Conservation (phyloP, 2,888 invertebrate species). For the Caenorhabditis auriculariae region DNA sequence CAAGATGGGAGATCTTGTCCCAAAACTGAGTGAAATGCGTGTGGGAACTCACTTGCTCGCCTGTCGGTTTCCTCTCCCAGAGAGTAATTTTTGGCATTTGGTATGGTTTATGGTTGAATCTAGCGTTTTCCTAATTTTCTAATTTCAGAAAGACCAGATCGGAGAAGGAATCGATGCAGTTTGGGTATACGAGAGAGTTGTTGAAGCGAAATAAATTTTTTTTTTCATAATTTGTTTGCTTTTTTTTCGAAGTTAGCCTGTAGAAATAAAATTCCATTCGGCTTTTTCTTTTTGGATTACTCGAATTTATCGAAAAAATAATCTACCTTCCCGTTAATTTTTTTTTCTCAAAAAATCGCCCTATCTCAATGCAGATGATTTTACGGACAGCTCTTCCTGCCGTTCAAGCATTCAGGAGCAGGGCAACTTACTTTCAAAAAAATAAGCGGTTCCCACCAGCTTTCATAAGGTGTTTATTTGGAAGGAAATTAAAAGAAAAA, state of each 20-base stretch:
- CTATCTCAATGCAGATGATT: too few species aligned
- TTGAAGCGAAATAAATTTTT: background rate
- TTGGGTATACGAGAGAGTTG: conserved; percentile 50
- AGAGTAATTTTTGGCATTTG: conserved; percentile 34
- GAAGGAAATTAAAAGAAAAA: background rate
- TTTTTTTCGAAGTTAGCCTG: conserved; percentile 4
- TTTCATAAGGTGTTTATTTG: conserved; percentile 29
- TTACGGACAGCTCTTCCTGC: too few species aligned
- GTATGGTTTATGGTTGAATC: conserved; percentile 2
- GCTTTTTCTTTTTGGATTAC: conserved; percentile 3
- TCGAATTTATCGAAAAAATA: background rate
- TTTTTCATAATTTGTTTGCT: background rate
- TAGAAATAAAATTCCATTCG: too few species aligned
- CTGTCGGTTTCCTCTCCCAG: conserved; percentile 58
- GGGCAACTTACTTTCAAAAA: conserved; percentile 45
- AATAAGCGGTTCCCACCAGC: conserved; percentile 33
- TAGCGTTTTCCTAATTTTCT: too few species aligned
- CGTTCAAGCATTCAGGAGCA: too few species aligned
- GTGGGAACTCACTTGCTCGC: conserved; percentile 47
- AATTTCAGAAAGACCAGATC: conserved; percentile 33
- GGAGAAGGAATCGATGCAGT: conserved; percentile 61
- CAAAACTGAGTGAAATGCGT: conserved; percentile 55
- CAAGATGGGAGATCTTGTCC: conserved; percentile 53
- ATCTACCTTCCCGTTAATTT: too few species aligned
- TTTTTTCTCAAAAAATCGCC: conserved; percentile 2